These are phyloP conservation scores for Synodontis membranacea DNA, from an alignment of 2,113 vertebrate genomes.

Conservation along the genomic window DNA sequence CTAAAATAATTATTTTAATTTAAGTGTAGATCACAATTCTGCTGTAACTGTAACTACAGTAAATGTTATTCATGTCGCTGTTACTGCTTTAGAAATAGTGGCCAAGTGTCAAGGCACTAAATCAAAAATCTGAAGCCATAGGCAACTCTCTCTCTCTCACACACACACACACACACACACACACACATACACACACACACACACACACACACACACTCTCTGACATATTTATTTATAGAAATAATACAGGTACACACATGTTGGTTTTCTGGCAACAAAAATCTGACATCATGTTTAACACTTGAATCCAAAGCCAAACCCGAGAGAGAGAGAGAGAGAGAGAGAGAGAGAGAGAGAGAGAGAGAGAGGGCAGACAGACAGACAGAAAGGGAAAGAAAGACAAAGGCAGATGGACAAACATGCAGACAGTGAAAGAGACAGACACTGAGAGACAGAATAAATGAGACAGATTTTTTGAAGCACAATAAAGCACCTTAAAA, in stretches of 20 bases:
- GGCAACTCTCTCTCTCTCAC: conserved; percentile 24
- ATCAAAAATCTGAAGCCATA: not conserved
- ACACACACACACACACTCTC: conserved; percentile 37
- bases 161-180: conserved; percentile 38
- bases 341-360: not conserved
- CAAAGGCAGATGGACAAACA: not conserved
- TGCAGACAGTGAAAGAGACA: no score
- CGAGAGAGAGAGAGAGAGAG: conserved; percentile 10
- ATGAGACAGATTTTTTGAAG: not conserved
- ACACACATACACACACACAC: conserved; percentile 36
- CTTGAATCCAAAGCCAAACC: not conserved
- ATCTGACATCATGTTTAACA: conserved; percentile 42
- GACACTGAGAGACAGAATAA: not conserved
- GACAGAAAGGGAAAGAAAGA: not conserved
- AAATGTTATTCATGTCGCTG: not conserved
- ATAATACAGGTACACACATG: conserved; percentile 19
- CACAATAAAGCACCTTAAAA: not conserved
- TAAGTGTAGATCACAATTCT: not conserved
- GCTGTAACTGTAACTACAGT: not conserved
- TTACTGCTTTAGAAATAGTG: not conserved
- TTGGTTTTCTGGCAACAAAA: conserved; percentile 16
- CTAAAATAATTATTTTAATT: not conserved
- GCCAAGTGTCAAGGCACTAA: not conserved
- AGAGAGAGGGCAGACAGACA: conserved; percentile 3
- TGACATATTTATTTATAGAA: not conserved